These are phyloP conservation scores for Bucorvus abyssinicus DNA, from an alignment of 2,797 vertebrate genomes.

Conservation along the genomic window DNA sequence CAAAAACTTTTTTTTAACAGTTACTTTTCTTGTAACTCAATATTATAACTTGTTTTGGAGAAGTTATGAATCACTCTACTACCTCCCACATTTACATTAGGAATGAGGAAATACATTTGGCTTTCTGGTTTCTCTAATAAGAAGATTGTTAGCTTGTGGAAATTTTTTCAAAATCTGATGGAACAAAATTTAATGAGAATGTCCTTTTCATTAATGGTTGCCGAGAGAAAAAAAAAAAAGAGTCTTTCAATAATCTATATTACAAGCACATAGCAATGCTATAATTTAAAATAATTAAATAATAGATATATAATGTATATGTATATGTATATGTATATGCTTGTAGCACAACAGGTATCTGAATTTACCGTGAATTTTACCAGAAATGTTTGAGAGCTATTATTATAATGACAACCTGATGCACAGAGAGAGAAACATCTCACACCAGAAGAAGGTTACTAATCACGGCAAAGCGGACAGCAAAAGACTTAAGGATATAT, in stretches of 20 bases:
- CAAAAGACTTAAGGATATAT: background rate
- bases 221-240: background rate
- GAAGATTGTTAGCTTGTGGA: background rate
- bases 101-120: background rate
- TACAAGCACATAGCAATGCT: background rate
- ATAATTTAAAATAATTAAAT: background rate
- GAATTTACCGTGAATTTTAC: background rate
- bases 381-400: background rate
- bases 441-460: background rate
- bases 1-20: background rate
- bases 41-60: background rate
- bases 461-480: background rate
- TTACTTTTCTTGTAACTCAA: background rate
- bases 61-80: background rate
- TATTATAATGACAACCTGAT: background rate
- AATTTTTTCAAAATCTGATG: background rate
- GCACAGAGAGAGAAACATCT: background rate
- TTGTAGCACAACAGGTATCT: background rate
- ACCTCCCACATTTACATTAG: background rate
- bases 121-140: background rate
- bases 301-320: background rate
- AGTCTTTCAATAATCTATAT: background rate
- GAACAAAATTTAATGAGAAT: background rate
- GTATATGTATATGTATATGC: background rate
- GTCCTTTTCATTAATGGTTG: background rate